These are phyloP conservation scores for Rutilus rutilus DNA, from an alignment of 2,113 vertebrate species.

Conservation along the genomic window DNA sequence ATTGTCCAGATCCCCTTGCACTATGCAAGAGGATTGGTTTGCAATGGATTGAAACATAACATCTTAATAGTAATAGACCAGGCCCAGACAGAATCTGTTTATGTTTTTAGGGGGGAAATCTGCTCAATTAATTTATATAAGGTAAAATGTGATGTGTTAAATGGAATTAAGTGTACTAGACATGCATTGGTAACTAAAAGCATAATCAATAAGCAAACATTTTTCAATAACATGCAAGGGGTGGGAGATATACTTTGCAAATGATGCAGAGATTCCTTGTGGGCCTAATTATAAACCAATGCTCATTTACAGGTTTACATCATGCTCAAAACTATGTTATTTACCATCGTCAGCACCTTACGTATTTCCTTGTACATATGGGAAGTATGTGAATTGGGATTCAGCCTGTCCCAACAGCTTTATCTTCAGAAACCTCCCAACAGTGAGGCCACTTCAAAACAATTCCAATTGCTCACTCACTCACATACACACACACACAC, in stretches of 20 bases:
- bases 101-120: background rate
- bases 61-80: background rate
- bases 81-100: background rate
- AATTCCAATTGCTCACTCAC: conserved; percentile 13
- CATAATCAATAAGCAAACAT: conserved; percentile 8
- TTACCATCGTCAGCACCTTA: conserved; percentile 13
- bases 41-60: background rate
- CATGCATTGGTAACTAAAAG: background rate
- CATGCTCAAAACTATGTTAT: conserved; percentile 4
- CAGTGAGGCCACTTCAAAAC: conserved; percentile 20
- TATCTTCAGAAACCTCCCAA: conserved; percentile 24
- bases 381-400: background rate
- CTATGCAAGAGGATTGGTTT: background rate
- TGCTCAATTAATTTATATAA: background rate
- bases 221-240: background rate
- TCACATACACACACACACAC: background rate
- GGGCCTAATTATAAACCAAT: conserved; percentile 26
- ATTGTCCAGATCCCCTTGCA: background rate
- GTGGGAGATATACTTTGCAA: background rate
- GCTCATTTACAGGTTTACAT: conserved; percentile 17
- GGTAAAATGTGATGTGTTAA: background rate
- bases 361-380: conserved; percentile 1
- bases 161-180: background rate
- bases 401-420: background rate
- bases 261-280: background rate